Evolutionary conservation across 2,113 vertebrate genomes (phyloP).

Genomic region (Ctenodactylus gundi): DNA sequence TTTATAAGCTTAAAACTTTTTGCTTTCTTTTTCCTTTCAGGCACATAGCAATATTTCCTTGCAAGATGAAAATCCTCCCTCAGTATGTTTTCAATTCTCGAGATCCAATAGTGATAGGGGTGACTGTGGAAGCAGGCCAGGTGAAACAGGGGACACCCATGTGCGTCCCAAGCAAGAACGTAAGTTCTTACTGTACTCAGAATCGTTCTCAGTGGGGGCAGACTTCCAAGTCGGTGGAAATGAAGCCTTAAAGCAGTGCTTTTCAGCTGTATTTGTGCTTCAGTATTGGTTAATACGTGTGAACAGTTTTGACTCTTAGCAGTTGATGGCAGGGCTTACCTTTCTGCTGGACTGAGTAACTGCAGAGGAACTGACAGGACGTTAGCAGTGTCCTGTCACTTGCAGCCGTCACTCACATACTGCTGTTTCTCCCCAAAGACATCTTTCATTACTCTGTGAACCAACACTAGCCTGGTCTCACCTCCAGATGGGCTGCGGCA

Average conservation of each 20-base stretch:
- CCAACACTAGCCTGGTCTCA: too few species aligned
- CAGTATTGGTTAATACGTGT: background rate
- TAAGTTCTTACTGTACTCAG: constrained; percentile 81
- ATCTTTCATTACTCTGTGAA: background rate
- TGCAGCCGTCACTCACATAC: background rate
- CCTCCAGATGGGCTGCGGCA: background rate
- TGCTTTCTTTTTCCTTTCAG: constrained; percentile 79
- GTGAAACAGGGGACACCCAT: constrained; percentile 94
- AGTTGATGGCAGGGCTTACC: background rate
- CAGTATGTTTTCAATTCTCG: constrained; percentile 99
- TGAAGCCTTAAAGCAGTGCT: background rate
- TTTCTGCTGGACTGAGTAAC: background rate
- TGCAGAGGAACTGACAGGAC: background rate
- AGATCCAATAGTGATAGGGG: constrained; percentile 98
- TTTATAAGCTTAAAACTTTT: background rate
- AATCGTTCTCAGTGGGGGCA: background rate
- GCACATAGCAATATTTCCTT: constrained; percentile 96
- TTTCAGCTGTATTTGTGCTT: background rate
- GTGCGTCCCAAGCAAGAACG: constrained; percentile 96
- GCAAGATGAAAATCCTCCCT: constrained; percentile 95
- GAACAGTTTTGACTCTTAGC: background rate
- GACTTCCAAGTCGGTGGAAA: too few species aligned
- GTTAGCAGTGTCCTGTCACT: background rate
- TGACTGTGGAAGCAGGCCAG: constrained; percentile 92
- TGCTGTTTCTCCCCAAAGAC: background rate